Evolutionary conservation across 2,888 invertebrate species (phyloP), one percentile per base, ranked within the genome.

Genomic region (Mongoloraphidia duomilia): DNA sequence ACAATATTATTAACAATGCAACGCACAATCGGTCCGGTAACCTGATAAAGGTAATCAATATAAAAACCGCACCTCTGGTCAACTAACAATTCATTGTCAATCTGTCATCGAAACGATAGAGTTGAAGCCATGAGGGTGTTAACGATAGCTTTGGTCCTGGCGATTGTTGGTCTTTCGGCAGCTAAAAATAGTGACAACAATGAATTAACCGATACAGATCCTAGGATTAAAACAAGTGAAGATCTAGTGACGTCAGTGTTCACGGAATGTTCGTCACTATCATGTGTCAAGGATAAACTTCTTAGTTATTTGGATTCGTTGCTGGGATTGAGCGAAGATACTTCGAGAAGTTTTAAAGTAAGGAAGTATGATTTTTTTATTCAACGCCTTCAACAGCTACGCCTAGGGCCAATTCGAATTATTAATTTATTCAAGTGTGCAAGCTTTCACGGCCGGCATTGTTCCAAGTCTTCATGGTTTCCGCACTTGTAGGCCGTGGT

Each of bases 241-340:
- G 79, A 82, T 64, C 69, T 86, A 43, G 74, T 87, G 57, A 74
- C 80, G 50, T 75, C 78, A 61, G 80, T 82, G 59, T 72, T 86
- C 58, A 79, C 80, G 69, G 80, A 80, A 63, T 88, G 89, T 71
- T 76, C 78, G 8, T 80, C 84, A 65, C 76, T 79, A 63, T 71
- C 74, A 43, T 88, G 87, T 60, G 74, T 87, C 57, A 86, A 86
- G 69, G 76, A 77, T 65, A 82, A 84, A 69, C 82, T 87, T 59
- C 71, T 89, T 34, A 76, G 75, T 49, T 87, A 81, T 68, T 70
- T 89, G 70, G 85, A 87, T 65, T 79, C 77, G 39, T 71, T 82
- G 49, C 66, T 82, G 52, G 81, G 81, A 58, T 70, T 80, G 37
- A 68, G 70, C 50, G 73, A 75, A 49, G 79, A 80, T 58, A 73